Evolutionary conservation across 1,140 invertebrate genomes (phyloP).

Genomic region (Microplitis mediator): DNA sequence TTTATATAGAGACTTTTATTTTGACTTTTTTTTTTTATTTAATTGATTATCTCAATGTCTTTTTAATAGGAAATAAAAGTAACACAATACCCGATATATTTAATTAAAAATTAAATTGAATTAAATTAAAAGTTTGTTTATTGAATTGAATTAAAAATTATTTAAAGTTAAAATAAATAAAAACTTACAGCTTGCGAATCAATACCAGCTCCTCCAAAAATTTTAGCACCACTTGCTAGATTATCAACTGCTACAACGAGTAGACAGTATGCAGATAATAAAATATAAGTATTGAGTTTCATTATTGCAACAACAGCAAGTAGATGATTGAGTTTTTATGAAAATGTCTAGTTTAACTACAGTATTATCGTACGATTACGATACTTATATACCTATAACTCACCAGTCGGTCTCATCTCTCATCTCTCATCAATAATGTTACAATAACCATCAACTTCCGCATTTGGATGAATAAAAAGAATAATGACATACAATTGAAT

Average conservation of each 20-base stretch:
- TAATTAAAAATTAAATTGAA: neutral
- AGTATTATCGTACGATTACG: neutral
- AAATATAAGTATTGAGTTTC: neutral
- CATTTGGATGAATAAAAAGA: neutral
- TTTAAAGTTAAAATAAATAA: neutral
- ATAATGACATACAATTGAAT: neutral
- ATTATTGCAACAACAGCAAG: neutral
- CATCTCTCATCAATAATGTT: neutral
- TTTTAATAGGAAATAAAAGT: neutral
- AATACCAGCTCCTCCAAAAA: slow-evolving; percentile 6
- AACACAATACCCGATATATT: neutral
- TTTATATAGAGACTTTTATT: no score
- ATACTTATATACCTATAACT: neutral
- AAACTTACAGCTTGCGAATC: slow-evolving; percentile 9
- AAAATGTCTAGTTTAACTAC: neutral
- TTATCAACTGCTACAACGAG: neutral
- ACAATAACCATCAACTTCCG: neutral
- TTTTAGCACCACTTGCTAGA: neutral
- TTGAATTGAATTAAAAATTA: neutral
- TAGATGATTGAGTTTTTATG: neutral
- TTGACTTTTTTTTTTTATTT: neutral
- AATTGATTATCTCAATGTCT: neutral
- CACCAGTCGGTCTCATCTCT: no score
- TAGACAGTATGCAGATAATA: neutral
- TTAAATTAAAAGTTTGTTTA: neutral